A percentile compares a stretch with the other conserved stretches of the same genome.
Conservation (phyloP, 2,113 vertebrate species). For the Capreolus pygargus region DNA sequence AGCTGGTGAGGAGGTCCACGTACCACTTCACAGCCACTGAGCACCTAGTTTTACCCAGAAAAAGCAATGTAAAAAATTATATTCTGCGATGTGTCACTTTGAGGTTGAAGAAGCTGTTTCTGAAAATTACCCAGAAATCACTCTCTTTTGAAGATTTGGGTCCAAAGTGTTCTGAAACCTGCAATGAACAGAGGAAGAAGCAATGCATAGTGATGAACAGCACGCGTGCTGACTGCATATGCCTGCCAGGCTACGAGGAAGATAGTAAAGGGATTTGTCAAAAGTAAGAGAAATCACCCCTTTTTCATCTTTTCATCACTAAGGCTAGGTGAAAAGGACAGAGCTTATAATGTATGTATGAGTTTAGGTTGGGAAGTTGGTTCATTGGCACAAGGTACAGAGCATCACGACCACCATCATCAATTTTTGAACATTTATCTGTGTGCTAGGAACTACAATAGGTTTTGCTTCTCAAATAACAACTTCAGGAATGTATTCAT, state of each 20-base stretch:
- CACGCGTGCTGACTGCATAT: fast-evolving
- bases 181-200: fast-evolving
- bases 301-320: background rate
- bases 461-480: background rate
- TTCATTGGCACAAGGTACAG: background rate
- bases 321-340: background rate
- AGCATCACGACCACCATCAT: fast-evolving
- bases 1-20: background rate
- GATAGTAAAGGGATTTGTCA: fast-evolving
- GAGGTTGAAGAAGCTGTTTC: background rate
- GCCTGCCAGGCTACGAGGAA: background rate
- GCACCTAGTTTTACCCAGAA: background rate
- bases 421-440: background rate
- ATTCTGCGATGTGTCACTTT: background rate
- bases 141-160: conserved; percentile 42
- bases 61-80: background rate
- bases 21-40: background rate
- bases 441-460: background rate
- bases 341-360: background rate
- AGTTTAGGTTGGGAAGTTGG: background rate
- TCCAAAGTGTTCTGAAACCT: background rate
- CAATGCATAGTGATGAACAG: fast-evolving
- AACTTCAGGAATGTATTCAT: background rate
- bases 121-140: background rate
- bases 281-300: conserved; percentile 36